phyloP scores from a whole-genome alignment of 2,113 vertebrate species.

The Ceyx melanurus region DNA sequence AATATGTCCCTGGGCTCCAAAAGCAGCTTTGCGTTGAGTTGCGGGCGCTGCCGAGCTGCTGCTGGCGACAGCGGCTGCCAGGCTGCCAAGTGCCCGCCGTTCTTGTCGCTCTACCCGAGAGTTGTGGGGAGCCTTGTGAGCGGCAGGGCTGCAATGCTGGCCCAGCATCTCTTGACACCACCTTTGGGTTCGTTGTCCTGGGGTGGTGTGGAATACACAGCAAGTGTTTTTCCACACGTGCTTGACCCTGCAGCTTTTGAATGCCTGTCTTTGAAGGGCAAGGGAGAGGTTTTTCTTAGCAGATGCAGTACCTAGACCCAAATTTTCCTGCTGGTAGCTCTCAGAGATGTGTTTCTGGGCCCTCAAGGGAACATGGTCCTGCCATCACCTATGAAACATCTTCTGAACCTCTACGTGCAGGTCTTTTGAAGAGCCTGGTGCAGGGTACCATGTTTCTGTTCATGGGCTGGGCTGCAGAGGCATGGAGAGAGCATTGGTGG shows the following conservation, averaged over 20 bases:
- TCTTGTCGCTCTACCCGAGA: neutral
- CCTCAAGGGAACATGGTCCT: neutral
- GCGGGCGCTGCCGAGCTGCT: neutral
- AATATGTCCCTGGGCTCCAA: neutral
- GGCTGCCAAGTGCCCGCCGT: neutral
- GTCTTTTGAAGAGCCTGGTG: accelerated
- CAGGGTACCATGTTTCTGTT: accelerated
- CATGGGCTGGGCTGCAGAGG: neutral
- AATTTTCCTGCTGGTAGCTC: neutral
- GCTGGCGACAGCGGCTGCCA: neutral
- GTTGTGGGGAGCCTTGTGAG: accelerated
- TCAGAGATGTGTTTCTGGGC: neutral
- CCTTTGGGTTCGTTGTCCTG: neutral
- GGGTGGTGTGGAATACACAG: too few relatives aligned
- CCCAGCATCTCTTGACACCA: neutral
- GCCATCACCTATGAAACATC: neutral
- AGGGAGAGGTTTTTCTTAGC: neutral
- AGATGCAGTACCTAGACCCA: neutral
- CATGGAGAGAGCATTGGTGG: neutral
- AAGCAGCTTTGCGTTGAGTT: neutral
- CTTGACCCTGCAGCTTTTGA: neutral
- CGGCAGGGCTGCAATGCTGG: neutral
- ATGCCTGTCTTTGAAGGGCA: neutral
- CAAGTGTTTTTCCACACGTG: accelerated
- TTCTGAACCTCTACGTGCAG: neutral